Conservation (phyloP, 2,797 vertebrate genomes). For the Stomatorhinus walkeri region DNA sequence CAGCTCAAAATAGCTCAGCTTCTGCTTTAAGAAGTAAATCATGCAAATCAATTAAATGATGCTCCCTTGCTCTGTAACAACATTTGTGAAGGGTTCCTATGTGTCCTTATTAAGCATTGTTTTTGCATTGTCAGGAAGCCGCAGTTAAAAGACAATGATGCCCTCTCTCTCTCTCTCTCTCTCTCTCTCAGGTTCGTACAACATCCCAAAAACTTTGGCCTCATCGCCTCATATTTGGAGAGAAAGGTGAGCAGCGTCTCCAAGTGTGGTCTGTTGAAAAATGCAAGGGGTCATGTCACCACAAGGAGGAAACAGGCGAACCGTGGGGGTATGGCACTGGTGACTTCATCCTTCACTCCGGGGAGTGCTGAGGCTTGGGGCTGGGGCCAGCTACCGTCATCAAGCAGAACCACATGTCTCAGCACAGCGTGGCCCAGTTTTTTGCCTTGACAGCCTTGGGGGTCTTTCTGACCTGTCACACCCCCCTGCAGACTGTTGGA, state of each 20-base stretch:
- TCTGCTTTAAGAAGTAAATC: neutral
- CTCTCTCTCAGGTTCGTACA: constrained; percentile 79
- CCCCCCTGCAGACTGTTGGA: neutral
- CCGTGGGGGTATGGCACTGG: neutral
- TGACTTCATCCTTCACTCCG: neutral
- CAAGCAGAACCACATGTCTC: neutral
- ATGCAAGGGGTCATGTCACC: neutral
- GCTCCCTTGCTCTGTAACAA: neutral
- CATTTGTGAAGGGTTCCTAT: neutral
- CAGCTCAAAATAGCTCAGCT: neutral
- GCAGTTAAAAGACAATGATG: neutral
- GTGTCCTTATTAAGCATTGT: neutral
- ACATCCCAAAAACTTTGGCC: constrained; percentile 96
- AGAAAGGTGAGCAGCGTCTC: constrained; percentile 75
- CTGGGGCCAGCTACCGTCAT: neutral
- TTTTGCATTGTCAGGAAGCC: neutral
- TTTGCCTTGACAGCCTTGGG: neutral
- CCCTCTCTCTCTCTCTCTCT: constrained; percentile 15
- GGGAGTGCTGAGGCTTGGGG: neutral
- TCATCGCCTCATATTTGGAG: constrained; percentile 95
- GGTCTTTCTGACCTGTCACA: neutral
- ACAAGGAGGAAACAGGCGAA: neutral
- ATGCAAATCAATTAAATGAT: neutral
- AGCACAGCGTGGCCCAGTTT: neutral
- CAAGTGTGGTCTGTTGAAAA: neutral